Evolutionary conservation across 2,888 invertebrate species (phyloP), one percentile per base, ranked within the genome.

Genomic region (Xanthorhoe spadicearia): DNA sequence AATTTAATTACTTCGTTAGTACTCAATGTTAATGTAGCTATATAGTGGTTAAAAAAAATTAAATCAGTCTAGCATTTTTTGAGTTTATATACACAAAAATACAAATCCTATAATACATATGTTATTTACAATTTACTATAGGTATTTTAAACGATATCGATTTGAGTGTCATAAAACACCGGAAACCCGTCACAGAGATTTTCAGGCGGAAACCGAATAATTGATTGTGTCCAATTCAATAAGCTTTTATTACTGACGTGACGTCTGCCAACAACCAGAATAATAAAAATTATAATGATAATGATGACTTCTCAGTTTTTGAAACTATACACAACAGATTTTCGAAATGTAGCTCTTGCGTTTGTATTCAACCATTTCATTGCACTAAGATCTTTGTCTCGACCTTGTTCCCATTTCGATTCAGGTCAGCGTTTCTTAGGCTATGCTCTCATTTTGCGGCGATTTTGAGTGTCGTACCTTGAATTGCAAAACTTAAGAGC

Each of bases 391-490:
- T 69, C 66, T 72, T 67, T 67, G 63, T 68, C 68, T 67, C 67
- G 68, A 72, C 74, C 74, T 71, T 72, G 74, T 71, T 72, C 72
- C 59, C 65, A 50, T 74, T 74, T 43, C 54, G 67, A 74, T 74
- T 69, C 72, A 67, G 72, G 74, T 74, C 72, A 65, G 67, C 55
- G 64, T 65, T 74, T 68, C 65, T 71, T 66, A 65, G 63, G 32
- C 57, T 60, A 51, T 54, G 64, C 66, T 70, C 58, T 64, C 65
- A 61, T 71, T 70, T 73, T 70, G 1, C 4, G n/a, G 50, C 59
- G 53, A 57, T 61, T 65, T 63, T 60, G 51, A 66, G 61, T 62
- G 59, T 54, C 61, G 56, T 61, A 61, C 65, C 54, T 53, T 51
- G 32, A 59, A 58, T 10, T 50, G 18, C 17, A 56, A 46, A 51